Base-by-base conservation (phyloP, 53 echinoderm and acorn worm genomes). In the Hippasteria phrygiana region DNA sequence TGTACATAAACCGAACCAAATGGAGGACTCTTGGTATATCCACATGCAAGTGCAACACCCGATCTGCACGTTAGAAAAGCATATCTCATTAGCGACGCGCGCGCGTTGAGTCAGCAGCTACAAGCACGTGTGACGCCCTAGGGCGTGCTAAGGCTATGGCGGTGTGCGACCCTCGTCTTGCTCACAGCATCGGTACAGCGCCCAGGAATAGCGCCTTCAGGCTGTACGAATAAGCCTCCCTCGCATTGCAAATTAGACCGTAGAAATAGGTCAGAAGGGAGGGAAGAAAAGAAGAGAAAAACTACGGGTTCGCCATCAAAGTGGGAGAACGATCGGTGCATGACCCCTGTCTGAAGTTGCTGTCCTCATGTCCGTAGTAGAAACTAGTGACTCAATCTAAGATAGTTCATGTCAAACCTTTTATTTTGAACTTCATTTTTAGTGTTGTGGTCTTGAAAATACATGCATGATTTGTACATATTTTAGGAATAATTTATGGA, bases 241-340 rank as follows among this genome's bases (percentile, higher is more conserved):
- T 85, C 51, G 70, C 85, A 70, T 69, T 50, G 43, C 85, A 69
- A 85, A 85, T 85, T 85, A 85, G 85, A 85, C 48, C 85, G 85
- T 51, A 70, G 85, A 85, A 85, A 85, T 85, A 85, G 85, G 85
- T 85, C 85, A 85, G 85, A 48, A 85, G 85, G 71, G 50, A 71
- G 85, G 40, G 5, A 85, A 70, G 36, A n/a, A 35, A 48, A 46
- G 51, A 35, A 43, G 54, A 33, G 18, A 29, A 48, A 39, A 85
- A 50, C 51, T 14, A 34, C 20, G 66, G 82, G 82, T 82, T 64
- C 64, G 85, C 47, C 85, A 85, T 70, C 51, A 64, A 85, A 85
- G 53, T 37, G 70, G 85, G 70, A 43, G 43, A 47, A 70, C 85
- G 85, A 85, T 41, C 85, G 85, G 85, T 85, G 50, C 43, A 35